Conservation (phyloP, 1,140 invertebrate species). For the Marisa cornuarietis region DNA sequence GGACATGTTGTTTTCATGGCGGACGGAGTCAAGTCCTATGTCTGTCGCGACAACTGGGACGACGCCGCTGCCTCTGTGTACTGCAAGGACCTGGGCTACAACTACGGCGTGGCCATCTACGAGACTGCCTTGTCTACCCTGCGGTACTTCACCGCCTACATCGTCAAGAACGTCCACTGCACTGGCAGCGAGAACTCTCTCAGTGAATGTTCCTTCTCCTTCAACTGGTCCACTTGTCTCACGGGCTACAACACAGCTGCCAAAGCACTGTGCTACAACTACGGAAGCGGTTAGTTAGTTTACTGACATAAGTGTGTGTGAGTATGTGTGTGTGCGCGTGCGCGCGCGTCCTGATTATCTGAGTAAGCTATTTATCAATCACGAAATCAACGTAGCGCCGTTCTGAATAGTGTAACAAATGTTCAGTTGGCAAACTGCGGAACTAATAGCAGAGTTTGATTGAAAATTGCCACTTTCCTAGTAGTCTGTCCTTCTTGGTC, state of each 20-base stretch:
- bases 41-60: conserved; percentile 80
- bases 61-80: conserved; percentile 75
- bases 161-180: conserved; percentile 75
- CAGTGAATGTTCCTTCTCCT: conserved; percentile 70
- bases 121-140: neutral
- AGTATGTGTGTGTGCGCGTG: too few relatives aligned
- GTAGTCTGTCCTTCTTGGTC: too few relatives aligned
- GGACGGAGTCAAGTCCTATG: conserved; percentile 66
- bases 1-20: conserved; percentile 63
- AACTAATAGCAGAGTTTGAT: too few relatives aligned
- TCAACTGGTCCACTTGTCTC: neutral
- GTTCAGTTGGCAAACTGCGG: too few relatives aligned
- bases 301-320: neutral
- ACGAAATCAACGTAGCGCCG: too few relatives aligned
- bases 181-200: conserved; percentile 75
- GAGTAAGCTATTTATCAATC: too few relatives aligned
- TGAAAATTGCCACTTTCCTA: too few relatives aligned
- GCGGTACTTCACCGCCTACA: conserved; percentile 64
- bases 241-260: conserved; percentile 17
- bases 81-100: conserved; percentile 74
- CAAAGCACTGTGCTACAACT: conserved; percentile 16
- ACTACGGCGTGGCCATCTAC: conserved; percentile 7
- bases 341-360: too few relatives aligned
- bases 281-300: neutral
- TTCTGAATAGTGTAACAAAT: too few relatives aligned